Conservation (phyloP, 2,797 vertebrate species). For the Tenualosa thibaudeaui region DNA sequence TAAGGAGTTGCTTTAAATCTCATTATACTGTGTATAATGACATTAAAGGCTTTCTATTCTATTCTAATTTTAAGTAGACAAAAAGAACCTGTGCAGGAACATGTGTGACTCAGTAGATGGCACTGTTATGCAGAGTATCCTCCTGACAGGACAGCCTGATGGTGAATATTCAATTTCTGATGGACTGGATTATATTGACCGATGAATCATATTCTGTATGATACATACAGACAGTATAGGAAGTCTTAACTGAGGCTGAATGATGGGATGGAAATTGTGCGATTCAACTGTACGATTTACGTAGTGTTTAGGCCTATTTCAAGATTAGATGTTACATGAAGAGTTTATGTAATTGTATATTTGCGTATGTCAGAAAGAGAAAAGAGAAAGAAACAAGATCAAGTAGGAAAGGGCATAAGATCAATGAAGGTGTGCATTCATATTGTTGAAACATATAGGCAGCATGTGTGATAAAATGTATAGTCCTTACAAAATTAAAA, state of each 20-base stretch:
- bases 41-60: too few relatives aligned
- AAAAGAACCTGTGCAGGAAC: background rate
- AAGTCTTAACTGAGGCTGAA: background rate
- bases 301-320: too few relatives aligned
- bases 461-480: too few relatives aligned
- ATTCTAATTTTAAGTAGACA: too few relatives aligned
- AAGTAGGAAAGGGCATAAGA: background rate
- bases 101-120: background rate
- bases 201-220: background rate
- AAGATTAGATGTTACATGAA: too few relatives aligned
- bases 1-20: too few relatives aligned
- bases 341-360: background rate
- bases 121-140: background rate
- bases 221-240: background rate
- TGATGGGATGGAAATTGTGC: background rate
- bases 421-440: too few relatives aligned
- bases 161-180: background rate
- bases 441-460: too few relatives aligned
- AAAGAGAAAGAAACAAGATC: background rate
- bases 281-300: too few relatives aligned
- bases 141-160: background rate
- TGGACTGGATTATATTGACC: background rate
- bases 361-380: background rate
- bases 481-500: too few relatives aligned
- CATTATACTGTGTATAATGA: too few relatives aligned